Evolutionary conservation across 2,113 vertebrate genomes (phyloP).

Genomic region (Cyphomyrus plagiostoma): DNA sequence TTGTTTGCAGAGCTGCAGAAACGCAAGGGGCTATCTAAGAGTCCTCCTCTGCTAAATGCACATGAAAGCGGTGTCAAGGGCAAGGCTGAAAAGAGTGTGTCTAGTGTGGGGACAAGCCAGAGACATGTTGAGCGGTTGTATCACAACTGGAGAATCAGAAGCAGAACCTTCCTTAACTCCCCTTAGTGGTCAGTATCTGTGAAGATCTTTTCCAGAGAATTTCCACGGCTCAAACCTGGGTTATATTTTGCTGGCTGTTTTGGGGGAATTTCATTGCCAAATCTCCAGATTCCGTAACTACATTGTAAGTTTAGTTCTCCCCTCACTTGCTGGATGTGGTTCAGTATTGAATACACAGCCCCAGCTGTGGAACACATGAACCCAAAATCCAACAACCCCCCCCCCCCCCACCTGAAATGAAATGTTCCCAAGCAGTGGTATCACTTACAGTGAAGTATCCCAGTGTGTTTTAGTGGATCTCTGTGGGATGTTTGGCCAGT

Average conservation of each 20-base stretch:
- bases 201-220: neutral
- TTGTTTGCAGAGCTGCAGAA: conserved; percentile 66
- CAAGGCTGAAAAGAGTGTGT: neutral
- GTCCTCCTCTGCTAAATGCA: conserved; percentile 28
- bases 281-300: neutral
- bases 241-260: neutral
- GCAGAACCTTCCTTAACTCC: neutral
- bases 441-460: neutral
- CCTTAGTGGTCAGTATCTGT: neutral
- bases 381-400: neutral
- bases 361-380: conserved; percentile 7
- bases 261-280: neutral
- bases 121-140: neutral
- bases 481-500: conserved; percentile 42
- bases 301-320: neutral
- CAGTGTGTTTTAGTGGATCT: neutral
- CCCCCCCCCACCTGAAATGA: neutral
- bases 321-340: neutral
- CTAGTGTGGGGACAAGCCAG: neutral
- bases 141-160: neutral
- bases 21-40: conserved; percentile 41
- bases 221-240: neutral
- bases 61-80: neutral
- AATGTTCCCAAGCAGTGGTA: neutral
- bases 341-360: neutral